Evolutionary conservation across 1,140 invertebrate species (phyloP).

Genomic region (Pseudachorutes palmiensis): DNA sequence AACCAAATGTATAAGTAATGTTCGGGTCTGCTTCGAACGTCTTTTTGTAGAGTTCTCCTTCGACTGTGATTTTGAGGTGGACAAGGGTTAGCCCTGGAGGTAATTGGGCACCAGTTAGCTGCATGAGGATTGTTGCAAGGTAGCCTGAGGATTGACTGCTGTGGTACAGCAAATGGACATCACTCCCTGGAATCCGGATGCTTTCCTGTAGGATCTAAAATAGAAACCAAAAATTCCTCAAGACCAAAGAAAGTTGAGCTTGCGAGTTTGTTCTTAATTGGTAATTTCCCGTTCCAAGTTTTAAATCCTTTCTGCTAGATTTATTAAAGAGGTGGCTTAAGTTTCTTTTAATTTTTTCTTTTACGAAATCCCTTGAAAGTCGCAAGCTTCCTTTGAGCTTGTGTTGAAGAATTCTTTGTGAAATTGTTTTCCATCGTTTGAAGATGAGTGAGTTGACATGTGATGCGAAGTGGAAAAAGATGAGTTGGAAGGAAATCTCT

Average conservation of each 20-base stretch:
- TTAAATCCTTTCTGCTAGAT: no score
- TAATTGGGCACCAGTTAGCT: slow-evolving; percentile 69
- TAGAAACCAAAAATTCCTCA: slow-evolving; percentile 36
- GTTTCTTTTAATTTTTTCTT: neutral
- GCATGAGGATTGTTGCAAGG: slow-evolving; percentile 81
- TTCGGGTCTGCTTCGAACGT: slow-evolving; percentile 92
- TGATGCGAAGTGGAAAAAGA: slow-evolving; percentile 12
- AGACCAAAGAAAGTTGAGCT: slow-evolving; percentile 7
- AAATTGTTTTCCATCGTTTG: neutral
- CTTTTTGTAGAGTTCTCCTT: slow-evolving; percentile 81
- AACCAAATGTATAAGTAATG: slow-evolving; percentile 87
- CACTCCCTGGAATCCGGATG: slow-evolving; percentile 81
- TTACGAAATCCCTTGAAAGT: neutral
- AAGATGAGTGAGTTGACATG: slow-evolving; percentile 9
- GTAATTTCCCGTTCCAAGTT: no score
- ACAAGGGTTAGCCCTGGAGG: slow-evolving; percentile 75
- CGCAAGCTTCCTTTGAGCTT: neutral
- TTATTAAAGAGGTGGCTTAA: no score
- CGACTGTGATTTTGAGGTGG: slow-evolving; percentile 80
- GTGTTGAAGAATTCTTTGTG: neutral
- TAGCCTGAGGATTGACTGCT: slow-evolving; percentile 87
- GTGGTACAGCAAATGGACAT: slow-evolving; percentile 83
- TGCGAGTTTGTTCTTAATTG: no score
- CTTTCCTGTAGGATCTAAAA: slow-evolving; percentile 85
- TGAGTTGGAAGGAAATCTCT: slow-evolving; percentile 1